Base-by-base conservation (phyloP, 2,797 vertebrate species). In the Pipistrellus kuhlii region DNA sequence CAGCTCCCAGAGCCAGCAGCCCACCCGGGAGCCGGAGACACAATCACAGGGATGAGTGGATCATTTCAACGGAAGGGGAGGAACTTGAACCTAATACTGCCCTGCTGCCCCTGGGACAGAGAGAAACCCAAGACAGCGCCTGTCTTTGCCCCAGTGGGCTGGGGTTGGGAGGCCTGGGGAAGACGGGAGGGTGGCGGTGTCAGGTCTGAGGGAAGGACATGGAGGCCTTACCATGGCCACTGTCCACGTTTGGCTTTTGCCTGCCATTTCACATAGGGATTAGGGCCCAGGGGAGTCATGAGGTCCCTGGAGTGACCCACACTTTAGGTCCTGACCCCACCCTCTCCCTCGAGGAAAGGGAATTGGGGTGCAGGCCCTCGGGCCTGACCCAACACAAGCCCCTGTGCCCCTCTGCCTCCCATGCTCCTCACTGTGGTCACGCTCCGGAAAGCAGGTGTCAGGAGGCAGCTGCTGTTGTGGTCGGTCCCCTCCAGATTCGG, bases 401-500 rank as follows among this genome's bases (percentile, higher is more conserved):
- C 12, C 66, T 38, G 25, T 77, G 64, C 35, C 10, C 85, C 85
- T 68, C 75, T 51, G 44, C 57, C 82, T 57, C 30, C 21, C 38
- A 27, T 27, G 25, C 85, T 14, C 0, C 1, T 30, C 18, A 17
- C 84, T 96, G 91, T 95, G 96, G 66, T 72, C 53, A 32, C 0
- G 90, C 93, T 69, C 62, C 62, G 90, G 81, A 88, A 97, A 93
- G 97, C 97, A 97, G 97, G 96, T 97, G 94, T 85, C 90, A 46
- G 91, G 91, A 90, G 93, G 51, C 89, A 96, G 97, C 95, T 32
- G 97, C 89, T 72, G 85, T 66, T 38, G 64, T 77, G 93, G 96
- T 55, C 17, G 4, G 68, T 3, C 97, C 94, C 85, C 85, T 97
- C 97, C 97, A 97, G 98, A 97, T 95, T 98, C 97, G 89, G 90